Evolutionary conservation across 2,888 invertebrate genomes (phyloP).

Genomic region (Eugnorisma glareosa): DNA sequence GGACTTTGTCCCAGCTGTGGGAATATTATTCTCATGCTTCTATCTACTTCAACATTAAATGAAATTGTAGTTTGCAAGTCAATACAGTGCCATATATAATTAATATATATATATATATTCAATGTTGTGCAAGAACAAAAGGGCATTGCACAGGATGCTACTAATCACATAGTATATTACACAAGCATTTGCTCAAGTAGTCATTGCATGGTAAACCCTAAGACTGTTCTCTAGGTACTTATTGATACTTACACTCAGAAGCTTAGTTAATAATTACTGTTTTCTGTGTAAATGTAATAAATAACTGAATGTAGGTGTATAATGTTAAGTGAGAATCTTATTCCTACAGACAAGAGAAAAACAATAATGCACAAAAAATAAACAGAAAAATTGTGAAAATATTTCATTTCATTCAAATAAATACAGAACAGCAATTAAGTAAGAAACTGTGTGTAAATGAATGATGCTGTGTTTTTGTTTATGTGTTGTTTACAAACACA

Average conservation of each 20-base stretch:
- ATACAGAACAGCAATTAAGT: neutral
- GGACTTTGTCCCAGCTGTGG: neutral
- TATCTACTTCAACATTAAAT: neutral
- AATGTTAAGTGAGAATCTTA: neutral
- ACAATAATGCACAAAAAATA: constrained; percentile 1
- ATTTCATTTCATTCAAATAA: neutral
- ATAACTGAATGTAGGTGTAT: neutral
- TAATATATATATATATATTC: no score
- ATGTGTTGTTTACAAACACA: constrained; percentile 66
- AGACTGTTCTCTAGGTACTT: neutral
- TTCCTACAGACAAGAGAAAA: constrained; percentile 3
- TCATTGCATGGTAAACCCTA: constrained; percentile 14
- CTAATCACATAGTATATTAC: constrained; percentile 25
- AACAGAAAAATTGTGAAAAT: neutral
- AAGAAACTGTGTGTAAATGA: constrained; percentile 25
- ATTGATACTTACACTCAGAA: neutral
- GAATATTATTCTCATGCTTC: neutral
- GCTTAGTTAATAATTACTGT: neutral
- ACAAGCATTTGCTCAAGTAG: neutral
- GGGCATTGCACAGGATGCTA: neutral
- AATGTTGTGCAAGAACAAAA: constrained; percentile 10
- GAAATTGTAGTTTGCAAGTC: neutral
- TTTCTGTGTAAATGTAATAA: neutral
- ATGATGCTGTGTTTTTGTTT: constrained; percentile 54
- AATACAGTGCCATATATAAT: neutral